A percentile compares a stretch with the other conserved stretches of the same genome.
phyloP scores from a whole-genome alignment of 1,140 invertebrate genomes.

The Amyelois transitella region DNA sequence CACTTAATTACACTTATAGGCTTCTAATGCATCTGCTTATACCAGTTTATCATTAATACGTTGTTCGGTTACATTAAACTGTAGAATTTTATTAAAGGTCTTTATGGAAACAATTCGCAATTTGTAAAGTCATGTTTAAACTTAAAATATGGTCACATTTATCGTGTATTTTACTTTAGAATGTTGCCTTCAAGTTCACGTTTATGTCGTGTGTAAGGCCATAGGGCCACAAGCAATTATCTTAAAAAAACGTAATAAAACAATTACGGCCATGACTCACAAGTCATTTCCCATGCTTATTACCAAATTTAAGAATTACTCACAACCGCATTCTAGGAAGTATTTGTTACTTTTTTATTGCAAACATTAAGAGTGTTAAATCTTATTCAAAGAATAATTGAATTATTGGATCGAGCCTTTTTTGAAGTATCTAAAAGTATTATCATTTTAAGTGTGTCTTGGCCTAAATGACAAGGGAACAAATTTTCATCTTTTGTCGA shows the following conservation, averaged over 20 bases:
- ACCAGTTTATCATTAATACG: slow-evolving; percentile 10
- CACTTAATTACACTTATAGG: slow-evolving; percentile 27
- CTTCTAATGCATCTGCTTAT: slow-evolving; percentile 25
- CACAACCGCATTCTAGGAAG: slow-evolving; percentile 9
- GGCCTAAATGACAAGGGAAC: too few species aligned
- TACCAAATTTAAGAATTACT: slow-evolving; percentile 8
- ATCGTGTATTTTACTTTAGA: background rate
- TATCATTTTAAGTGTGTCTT: too few species aligned
- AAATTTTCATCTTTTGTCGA: too few species aligned
- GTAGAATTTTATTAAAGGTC: background rate
- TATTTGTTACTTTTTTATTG: background rate
- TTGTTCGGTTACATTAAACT: background rate
- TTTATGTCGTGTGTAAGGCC: background rate
- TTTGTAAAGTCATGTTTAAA: background rate
- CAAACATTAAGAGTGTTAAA: too few species aligned
- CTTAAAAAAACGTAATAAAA: background rate
- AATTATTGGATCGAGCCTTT: background rate
- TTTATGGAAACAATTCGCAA: background rate
- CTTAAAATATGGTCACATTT: background rate
- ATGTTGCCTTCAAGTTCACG: background rate
- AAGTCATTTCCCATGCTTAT: slow-evolving; percentile 9
- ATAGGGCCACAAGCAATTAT: slow-evolving; percentile 4
- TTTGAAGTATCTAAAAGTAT: too few species aligned
- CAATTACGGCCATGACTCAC: slow-evolving; percentile 5
- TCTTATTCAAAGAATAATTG: background rate